Conservation (phyloP, 2,888 invertebrate genomes). For the Drosophila anomelani region DNA sequence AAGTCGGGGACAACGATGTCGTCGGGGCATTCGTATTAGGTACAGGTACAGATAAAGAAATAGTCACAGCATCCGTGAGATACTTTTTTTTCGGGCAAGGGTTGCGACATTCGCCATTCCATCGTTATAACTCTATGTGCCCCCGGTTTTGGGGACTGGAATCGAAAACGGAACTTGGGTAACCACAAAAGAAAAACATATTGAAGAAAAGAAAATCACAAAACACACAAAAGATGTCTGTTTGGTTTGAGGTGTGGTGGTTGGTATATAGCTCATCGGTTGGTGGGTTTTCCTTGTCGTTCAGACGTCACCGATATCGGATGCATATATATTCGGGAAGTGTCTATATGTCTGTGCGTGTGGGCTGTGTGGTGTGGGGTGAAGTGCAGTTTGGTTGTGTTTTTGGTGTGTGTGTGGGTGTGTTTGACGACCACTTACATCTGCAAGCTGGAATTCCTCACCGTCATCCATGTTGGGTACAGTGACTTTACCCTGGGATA, state of each 20-base stretch:
- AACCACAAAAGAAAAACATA: constrained; percentile 57
- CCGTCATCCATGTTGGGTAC: constrained; percentile 98
- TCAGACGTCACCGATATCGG: constrained; percentile 68
- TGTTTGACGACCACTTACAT: constrained; percentile 89
- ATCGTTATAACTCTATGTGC: constrained; percentile 63
- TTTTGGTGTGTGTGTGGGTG: constrained; percentile 22
- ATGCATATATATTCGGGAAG: constrained; percentile 29
- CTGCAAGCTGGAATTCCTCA: constrained; percentile 95
- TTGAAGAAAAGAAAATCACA: constrained; percentile 43
- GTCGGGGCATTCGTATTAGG: constrained; percentile 59
- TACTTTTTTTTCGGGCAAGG: constrained; percentile 52
- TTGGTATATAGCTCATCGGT: constrained; percentile 39
- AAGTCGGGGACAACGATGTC: constrained; percentile 28
- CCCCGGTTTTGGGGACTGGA: constrained; percentile 51
- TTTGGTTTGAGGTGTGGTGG: constrained; percentile 51
- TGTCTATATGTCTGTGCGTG: constrained; percentile 37
- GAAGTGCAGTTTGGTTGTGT: constrained; percentile 19
- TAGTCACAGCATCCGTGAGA: constrained; percentile 33
- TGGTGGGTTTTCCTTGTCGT: constrained; percentile 53
- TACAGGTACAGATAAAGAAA: constrained; percentile 53
- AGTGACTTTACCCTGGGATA: constrained; percentile 98
- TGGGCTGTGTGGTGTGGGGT: constrained; percentile 11
- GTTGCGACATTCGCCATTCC: constrained; percentile 63
- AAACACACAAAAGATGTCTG: constrained; percentile 54
- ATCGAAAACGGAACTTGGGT: constrained; percentile 64